Evolutionary conservation across 1,140 invertebrate species (phyloP), one percentile per base, ranked within the genome.

Genomic region (Rhizoglyphus robini): DNA sequence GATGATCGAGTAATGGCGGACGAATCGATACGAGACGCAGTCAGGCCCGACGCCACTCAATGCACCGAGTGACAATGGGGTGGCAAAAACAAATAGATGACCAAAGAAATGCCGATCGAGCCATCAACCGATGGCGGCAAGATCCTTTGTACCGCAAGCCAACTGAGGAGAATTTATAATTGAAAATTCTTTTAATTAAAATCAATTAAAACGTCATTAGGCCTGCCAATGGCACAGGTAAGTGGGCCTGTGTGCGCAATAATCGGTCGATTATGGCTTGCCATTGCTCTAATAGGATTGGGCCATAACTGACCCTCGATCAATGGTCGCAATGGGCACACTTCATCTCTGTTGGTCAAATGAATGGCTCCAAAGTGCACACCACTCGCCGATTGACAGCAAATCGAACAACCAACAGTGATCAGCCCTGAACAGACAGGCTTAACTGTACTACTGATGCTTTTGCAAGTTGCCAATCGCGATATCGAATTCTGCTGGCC

Each of bases 201-300:
- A 54, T 54, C 51, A 54, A 54, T 54, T 54, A 54, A 54, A 54
- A 54, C 51, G 51, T 54, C 51, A 54, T 54, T 54, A 20, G 18
- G 36, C 8, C 36, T 8, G 36, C 36, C 36, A 41, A 41, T 18
- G 8, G 36, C 18, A 18, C n/a, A 41, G 36, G 8, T 41, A 41
- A 41, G 36, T 41, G 18, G 36, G 36, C 36, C 18, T 41, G 18
- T 41, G 36, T 8, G 36, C 36, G 18, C 18, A 18, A 18, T 8
- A 8, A 11, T 41, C 36, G 18, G 8, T 41, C 36, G 36, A 41
- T 41, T 41, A 41, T 8, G 36, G 18, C n/a, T n/a, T n/a, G 18
- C 36, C 36, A 41, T 41, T 41, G 8, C 36, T 41, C 18, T 41
- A 41, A 41, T 41, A 11, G 36, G 36, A 41, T 41, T 41, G 36